Evolutionary conservation across 2,888 invertebrate species (phyloP).

Genomic region (Ormyrus thymus): DNA sequence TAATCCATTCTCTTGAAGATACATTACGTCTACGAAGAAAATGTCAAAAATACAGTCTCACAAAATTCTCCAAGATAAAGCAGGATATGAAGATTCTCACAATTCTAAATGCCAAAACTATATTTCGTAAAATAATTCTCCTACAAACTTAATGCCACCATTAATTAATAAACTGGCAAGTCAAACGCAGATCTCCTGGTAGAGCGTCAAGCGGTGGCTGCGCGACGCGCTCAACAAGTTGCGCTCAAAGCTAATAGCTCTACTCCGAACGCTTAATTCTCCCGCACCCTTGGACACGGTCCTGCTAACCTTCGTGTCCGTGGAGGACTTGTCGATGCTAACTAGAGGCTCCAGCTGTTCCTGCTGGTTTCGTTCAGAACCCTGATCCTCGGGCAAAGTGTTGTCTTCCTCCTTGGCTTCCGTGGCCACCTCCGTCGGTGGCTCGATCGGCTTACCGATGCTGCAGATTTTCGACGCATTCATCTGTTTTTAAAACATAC

Average conservation of each 20-base stretch:
- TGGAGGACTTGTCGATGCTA: constrained; percentile 59
- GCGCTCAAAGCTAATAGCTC: constrained; percentile 59
- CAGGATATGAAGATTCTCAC: no score
- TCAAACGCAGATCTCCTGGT: constrained; percentile 69
- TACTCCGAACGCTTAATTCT: constrained; percentile 62
- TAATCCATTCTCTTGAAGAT: no score
- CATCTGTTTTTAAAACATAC: no score
- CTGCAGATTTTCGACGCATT: no score
- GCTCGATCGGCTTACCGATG: background rate
- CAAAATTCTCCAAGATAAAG: no score
- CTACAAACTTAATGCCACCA: no score
- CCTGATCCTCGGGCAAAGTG: background rate
- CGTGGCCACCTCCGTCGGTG: constrained; percentile 56
- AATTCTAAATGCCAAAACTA: no score
- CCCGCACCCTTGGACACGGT: background rate
- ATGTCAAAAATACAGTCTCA: no score
- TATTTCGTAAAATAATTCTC: no score
- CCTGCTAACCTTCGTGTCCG: constrained; percentile 70
- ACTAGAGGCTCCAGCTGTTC: constrained; percentile 53
- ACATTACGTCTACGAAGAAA: no score
- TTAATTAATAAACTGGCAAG: background rate
- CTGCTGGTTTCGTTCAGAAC: background rate
- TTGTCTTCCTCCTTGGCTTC: constrained; percentile 60
- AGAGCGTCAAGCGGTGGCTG: constrained; percentile 62
- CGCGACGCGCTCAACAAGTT: constrained; percentile 58